Evolutionary conservation across 2,888 invertebrate species (phyloP), one percentile per base, ranked within the genome.

Genomic region (Thera britannica): DNA sequence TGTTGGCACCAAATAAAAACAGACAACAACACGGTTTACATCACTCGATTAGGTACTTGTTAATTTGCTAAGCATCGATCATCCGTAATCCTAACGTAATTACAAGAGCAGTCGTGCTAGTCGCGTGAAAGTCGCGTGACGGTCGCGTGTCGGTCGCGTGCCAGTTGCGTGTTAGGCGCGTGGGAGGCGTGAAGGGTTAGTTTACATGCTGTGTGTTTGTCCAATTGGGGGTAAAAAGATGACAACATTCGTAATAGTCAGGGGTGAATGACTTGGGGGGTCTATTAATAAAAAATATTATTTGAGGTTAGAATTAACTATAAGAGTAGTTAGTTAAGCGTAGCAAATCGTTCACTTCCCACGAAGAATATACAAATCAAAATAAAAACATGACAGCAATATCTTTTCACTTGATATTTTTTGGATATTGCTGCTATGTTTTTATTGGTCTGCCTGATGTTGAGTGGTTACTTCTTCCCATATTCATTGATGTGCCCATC

Each of bases 31-130:
- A 65, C 48, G 41, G 49, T 51, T 58, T 44, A 56, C 9, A 38
- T 2, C 8, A 55, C 52, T 51, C 51, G 55, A 63, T 65, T 38
- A n/a, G n/a, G n/a, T n/a, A 35, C 41, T 55, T 41, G 72, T 67
- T 72, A 70, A 72, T 72, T 72, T 72, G 68, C 65, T 48, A 52
- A 58, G 62, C 67, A 67, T 67, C 67, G 67, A 70, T 64, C 65
- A 68, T 67, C 54, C 41, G 36, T 63, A 65, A 67, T 63, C 63
- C 67, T 54, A 67, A 61, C 63, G 68, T 62, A 68, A 70, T 70
- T 70, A 70, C 65, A 68, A 64, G 68, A 72, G 65, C 57, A 70
- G 61, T 23, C 44, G 23, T 7, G 57, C 41, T 12, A 61, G 60
- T 23, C 54, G 46, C 68, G 65, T 34, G 62, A 4, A 8, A 23